Base-by-base conservation (phyloP, 2,113 vertebrate genomes). In the Benitochromis conjunctus region DNA sequence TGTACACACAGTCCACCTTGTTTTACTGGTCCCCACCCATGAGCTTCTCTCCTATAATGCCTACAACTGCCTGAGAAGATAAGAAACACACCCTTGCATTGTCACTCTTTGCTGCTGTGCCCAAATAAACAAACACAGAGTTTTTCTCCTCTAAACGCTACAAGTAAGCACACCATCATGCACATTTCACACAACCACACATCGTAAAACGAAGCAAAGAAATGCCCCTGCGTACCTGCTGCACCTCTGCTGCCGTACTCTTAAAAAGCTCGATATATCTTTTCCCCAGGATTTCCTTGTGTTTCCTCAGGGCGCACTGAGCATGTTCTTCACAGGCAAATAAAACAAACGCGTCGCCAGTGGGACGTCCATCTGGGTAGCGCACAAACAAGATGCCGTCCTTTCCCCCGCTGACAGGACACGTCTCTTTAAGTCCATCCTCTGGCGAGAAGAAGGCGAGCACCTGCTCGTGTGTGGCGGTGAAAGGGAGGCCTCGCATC, bases 251-350 rank as follows among this genome's bases (percentile, higher is more conserved):
- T 9, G 98, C 98, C 1, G 98, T 99, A 93, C 98, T 99, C 93
- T 98, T 97, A 94, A 99, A 99, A 89, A 99, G 96, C 95, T 99
- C 98, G 3, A 99, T 99, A 91, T 99, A 99, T 93, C 98, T 96
- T 87, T 98, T 99, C 54, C 98, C 98, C 86, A 99, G 96, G 89
- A 98, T 98, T 93, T 98, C 97, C 93, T 99, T 99, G 96, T 99
- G 98, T 88, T 98, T 99, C 88, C 96, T 98, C 92, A 99, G 96
- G 10, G 98, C 98, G 55, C 97, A 96, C 94, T 98, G 98, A 71
- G 98, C 97, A 43, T 98, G 96, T 89, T 99, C 98, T 93, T 99
- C 98, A 84, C 98, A 98, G 92, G 98, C 95, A 92, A 99, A 99
- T 60, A 99, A 93, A 71, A 99, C 98, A 88, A 99, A 99, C 2